A percentile compares a stretch with the other conserved stretches of the same genome.
phyloP scores from a whole-genome alignment of 2,113 vertebrate species.

The Neolamprologus caudopunctatus region DNA sequence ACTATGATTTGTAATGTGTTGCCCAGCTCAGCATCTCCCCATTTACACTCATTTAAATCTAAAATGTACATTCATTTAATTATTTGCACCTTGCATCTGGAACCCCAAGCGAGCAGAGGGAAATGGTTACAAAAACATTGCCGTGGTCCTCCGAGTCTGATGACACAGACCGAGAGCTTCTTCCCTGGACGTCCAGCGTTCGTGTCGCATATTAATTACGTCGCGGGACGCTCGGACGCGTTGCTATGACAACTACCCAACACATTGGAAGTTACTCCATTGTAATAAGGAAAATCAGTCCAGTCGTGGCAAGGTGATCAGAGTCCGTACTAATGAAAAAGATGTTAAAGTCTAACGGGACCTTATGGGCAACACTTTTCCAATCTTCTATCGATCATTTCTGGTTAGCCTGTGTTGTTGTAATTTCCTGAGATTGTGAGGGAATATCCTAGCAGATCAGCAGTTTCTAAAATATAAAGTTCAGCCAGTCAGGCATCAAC shows the following conservation, averaged over 20 bases:
- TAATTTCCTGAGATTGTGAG: neutral
- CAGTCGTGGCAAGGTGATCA: neutral
- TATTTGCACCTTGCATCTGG: neutral
- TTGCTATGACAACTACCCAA: neutral
- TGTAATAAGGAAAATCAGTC: neutral
- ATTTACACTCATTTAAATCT: neutral
- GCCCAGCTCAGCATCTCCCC: accelerated
- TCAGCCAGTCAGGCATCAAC: neutral
- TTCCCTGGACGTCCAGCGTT: neutral
- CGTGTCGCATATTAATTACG: neutral
- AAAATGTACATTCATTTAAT: neutral
- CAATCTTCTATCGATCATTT: neutral
- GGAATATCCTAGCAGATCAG: neutral
- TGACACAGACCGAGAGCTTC: neutral
- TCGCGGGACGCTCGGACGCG: neutral
- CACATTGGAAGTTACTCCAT: neutral
- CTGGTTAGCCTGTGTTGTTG: neutral
- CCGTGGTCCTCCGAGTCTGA: neutral
- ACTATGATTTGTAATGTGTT: accelerated
- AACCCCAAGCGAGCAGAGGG: neutral
- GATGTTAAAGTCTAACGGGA: neutral
- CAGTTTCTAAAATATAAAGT: neutral
- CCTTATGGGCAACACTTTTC: neutral
- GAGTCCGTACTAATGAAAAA: neutral
- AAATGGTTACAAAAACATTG: neutral